Conservation (phyloP, 1,140 invertebrate genomes). For the Drepana arcuata region DNA sequence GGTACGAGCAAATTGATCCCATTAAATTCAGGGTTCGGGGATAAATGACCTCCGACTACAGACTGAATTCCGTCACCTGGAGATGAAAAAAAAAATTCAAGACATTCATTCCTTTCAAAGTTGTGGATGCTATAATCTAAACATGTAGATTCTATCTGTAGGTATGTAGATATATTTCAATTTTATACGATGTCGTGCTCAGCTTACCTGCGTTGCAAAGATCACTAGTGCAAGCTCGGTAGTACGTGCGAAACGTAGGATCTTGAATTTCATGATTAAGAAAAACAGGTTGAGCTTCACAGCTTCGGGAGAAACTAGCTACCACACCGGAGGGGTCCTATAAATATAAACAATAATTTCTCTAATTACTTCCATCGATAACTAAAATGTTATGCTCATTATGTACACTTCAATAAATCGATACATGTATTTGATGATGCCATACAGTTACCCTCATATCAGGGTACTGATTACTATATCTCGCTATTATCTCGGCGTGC, state of each 20-base stretch:
- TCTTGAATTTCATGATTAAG: slow-evolving; percentile 65
- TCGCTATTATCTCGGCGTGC: too few species aligned
- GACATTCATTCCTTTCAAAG: too few species aligned
- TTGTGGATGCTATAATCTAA: too few species aligned
- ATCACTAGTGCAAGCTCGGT: slow-evolving; percentile 62
- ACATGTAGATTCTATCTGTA: too few species aligned
- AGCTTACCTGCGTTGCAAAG: slow-evolving; percentile 70
- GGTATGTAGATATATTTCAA: too few species aligned
- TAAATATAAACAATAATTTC: slow-evolving; percentile 12
- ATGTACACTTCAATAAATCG: too few species aligned
- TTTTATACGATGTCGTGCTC: too few species aligned
- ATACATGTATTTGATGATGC: too few species aligned
- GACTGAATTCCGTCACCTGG: slow-evolving; percentile 59
- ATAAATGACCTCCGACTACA: slow-evolving; percentile 43
- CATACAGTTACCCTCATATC: too few species aligned
- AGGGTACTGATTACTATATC: too few species aligned
- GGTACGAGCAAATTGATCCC: slow-evolving; percentile 54
- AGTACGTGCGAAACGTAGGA: slow-evolving; percentile 59
- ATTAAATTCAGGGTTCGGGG: slow-evolving; percentile 30
- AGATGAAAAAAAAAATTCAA: too few species aligned
- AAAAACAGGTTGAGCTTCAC: slow-evolving; percentile 54
- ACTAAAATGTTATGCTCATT: too few species aligned
- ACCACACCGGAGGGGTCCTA: slow-evolving; percentile 64
- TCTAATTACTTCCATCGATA: background rate
- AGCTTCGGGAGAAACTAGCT: slow-evolving; percentile 63